phyloP scores from a whole-genome alignment of 1,140 invertebrate genomes.

The Planococcus citri region DNA sequence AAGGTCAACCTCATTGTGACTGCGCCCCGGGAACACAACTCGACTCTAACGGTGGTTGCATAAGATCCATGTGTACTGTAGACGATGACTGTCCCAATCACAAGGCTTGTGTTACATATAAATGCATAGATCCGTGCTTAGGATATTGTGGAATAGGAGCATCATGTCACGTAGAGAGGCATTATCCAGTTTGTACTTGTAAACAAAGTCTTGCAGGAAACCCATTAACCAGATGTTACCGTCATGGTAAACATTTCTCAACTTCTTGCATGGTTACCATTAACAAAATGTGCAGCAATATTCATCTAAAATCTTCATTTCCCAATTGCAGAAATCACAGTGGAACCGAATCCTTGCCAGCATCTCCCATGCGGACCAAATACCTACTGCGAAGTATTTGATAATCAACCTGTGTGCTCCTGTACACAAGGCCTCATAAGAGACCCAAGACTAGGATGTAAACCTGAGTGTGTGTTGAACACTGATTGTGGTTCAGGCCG shows the following conservation, averaged over 20 bases:
- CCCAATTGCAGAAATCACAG: slow-evolving; percentile 35
- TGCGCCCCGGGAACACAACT: slow-evolving; percentile 63
- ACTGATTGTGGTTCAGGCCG: slow-evolving; percentile 56
- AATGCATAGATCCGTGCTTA: slow-evolving; percentile 64
- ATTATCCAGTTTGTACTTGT: slow-evolving; percentile 65
- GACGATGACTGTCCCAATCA: slow-evolving; percentile 54
- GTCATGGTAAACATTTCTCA: slow-evolving; percentile 31
- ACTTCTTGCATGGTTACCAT: background rate
- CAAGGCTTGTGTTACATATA: slow-evolving; percentile 60
- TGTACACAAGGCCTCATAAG: slow-evolving; percentile 58
- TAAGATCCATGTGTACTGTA: slow-evolving; percentile 57
- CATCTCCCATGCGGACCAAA: slow-evolving; percentile 65
- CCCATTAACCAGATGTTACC: slow-evolving; percentile 54
- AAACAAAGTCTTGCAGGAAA: slow-evolving; percentile 54
- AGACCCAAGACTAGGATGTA: slow-evolving; percentile 58
- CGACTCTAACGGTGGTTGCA: slow-evolving; percentile 62
- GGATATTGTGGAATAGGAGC: slow-evolving; percentile 64
- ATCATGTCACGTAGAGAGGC: slow-evolving; percentile 53
- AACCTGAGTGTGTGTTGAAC: slow-evolving; percentile 63
- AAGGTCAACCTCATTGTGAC: slow-evolving; percentile 54
- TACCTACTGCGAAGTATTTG: slow-evolving; percentile 56
- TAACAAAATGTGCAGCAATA: too few species aligned
- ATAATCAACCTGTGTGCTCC: slow-evolving; percentile 55
- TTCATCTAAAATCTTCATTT: background rate
- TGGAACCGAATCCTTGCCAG: slow-evolving; percentile 48